Evolutionary conservation across 1,140 invertebrate species (phyloP), one percentile per base, ranked within the genome.

Genomic region (Drosophila tsacasi): DNA sequence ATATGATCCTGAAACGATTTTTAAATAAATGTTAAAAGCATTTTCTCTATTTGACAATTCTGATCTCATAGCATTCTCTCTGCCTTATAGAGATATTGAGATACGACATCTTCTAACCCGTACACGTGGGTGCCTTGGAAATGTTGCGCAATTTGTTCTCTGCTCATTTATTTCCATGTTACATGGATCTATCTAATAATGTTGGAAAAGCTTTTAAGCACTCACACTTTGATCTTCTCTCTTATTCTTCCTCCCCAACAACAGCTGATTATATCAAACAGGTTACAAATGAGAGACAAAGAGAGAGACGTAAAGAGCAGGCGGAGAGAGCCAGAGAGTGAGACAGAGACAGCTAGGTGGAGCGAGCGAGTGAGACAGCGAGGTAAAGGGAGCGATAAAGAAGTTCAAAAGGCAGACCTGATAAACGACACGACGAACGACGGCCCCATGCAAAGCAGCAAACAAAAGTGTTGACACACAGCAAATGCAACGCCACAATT

Each of bases 401-500:
- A 50, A 68, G 67, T 68, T 54, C 37, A 46, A 71, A 68, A 68
- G 39, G 63, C 66, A 67, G 64, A 62, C 61, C 72, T 67, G 74
- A 85, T 76, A 86, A 85, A 85, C 50, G 79, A 75, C 68, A 85
- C 50, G 79, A 75, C 68, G 44, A 55, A 25, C 15, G 9, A 39
- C 66, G 63, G 74, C 74, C 74, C 74, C 74, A 76, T 75, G 71
- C 60, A 72, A 66, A 76, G 71, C 54, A 74, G 74, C 63, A 69
- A 57, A 72, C 65, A 47, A 57, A 40, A 64, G 61, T 73, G 76
- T 79, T 71, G 76, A 80, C 63, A 75, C 72, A 63, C 69, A 75
- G 61, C 80, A 49, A 79, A 58, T 83, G 75, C 68, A 77, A 80
- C 72, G 76, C 71, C 80, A 89, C 81, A 89, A 89, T 87, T 87